phyloP scores from a whole-genome alignment of 2,888 invertebrate genomes.

The Eupithecia vulgata region DNA sequence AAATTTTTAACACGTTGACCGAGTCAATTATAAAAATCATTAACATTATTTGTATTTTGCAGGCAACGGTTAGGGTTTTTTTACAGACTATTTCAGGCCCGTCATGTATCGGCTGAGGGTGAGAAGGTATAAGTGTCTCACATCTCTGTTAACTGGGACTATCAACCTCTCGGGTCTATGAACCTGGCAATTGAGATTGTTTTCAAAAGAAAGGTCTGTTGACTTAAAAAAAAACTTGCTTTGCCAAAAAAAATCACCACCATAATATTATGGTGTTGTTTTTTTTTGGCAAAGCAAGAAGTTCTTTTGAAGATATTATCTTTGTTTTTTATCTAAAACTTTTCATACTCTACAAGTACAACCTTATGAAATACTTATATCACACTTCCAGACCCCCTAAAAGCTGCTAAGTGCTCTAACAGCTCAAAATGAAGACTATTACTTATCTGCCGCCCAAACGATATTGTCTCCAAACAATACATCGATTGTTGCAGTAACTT shows the following conservation, averaged over 20 bases:
- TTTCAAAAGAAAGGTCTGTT: no score
- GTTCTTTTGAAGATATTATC: no score
- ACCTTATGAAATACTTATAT: not conserved
- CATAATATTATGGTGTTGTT: no score
- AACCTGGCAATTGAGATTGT: not conserved
- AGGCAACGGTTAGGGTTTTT: no score
- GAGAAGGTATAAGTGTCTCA: no score
- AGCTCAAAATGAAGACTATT: slow-evolving; percentile 25
- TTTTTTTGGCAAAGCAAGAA: no score
- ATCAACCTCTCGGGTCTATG: not conserved
- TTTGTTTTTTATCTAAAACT: not conserved
- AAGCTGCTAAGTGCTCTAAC: slow-evolving; percentile 35
- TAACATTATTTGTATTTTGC: not conserved
- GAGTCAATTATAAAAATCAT: not conserved
- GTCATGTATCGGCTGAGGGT: no score
- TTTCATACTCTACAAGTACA: not conserved
- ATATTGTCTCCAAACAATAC: slow-evolving; percentile 45
- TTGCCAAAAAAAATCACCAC: no score
- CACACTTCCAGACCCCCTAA: not conserved
- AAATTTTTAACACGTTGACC: not conserved
- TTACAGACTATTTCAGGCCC: no score
- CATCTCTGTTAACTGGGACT: no score
- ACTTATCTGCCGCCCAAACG: slow-evolving; percentile 32
- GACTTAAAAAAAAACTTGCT: no score
- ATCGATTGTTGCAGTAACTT: slow-evolving; percentile 41